Evolutionary conservation across 2,888 invertebrate species (phyloP).

Genomic region (Archips xylosteana): DNA sequence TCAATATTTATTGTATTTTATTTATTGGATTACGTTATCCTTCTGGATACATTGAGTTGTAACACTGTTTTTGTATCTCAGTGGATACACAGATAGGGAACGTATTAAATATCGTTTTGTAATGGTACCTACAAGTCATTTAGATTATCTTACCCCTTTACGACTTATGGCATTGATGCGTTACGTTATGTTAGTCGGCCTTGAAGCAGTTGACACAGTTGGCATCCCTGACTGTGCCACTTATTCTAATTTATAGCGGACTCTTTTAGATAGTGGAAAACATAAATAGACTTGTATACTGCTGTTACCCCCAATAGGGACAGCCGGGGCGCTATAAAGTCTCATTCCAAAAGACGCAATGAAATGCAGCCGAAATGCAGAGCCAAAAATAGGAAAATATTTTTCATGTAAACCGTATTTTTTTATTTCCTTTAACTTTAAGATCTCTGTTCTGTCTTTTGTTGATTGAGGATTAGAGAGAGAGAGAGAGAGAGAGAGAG

Average conservation of each 20-base stretch:
- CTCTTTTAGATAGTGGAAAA: conserved; percentile 36
- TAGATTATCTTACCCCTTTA: neutral
- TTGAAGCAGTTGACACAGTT: conserved; percentile 28
- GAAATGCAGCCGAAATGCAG: conserved; percentile 32
- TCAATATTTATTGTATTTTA: no score
- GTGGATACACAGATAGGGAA: no score
- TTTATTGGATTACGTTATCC: no score
- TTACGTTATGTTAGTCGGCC: neutral
- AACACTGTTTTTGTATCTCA: no score
- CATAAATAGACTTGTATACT: conserved; percentile 38
- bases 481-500: no score
- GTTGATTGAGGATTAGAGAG: neutral
- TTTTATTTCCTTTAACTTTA: no score
- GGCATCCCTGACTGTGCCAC: conserved; percentile 35
- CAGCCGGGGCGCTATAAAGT: conserved; percentile 11
- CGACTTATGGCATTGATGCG: neutral
- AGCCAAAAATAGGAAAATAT: neutral
- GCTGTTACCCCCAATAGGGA: conserved; percentile 28
- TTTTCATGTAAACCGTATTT: neutral
- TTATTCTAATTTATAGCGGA: conserved; percentile 42
- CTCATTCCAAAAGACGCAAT: conserved; percentile 19
- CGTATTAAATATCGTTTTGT: no score
- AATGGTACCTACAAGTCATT: no score
- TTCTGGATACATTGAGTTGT: no score
- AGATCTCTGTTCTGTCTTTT: no score